Base-by-base conservation (phyloP, 2,113 vertebrate species). In the Cochlearius cochlearius region DNA sequence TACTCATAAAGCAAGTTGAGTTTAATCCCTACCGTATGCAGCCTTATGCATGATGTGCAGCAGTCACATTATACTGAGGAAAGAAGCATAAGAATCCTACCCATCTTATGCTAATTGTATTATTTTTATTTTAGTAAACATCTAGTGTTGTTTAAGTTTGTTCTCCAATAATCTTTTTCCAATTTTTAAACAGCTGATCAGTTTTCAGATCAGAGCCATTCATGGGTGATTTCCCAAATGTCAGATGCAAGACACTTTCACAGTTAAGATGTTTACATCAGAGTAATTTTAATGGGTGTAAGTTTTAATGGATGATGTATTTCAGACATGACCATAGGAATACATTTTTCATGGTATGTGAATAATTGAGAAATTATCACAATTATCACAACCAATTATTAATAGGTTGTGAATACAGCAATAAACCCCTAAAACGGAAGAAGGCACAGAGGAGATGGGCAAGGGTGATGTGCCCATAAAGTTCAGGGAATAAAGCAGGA, bases 1-100 rank as follows among this genome's bases (percentile, higher is more conserved):
- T 47, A 87, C 67, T 62, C 27, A 32, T 38, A 53, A 87, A 82
- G 32, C 10, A 83, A 76, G 1, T 5, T 20, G 15, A 73, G 9
- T 59, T 83, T 72, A 69, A 64, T 43, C 8, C 5, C 21, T 49
- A 2, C 12, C 19, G n/a, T 21, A 52, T 32, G 9, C 32, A 91
- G 15, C 22, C 23, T 47, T 22, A 56, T 1, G 2, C 0, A 3
- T 22, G 15, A 74, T 13, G 5, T 47, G 25, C 27, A 80, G 25
- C 18, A 90, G 38, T 27, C 27, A 30, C 20, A 41, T 36, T 49
- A 72, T 21, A 43, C 29, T 59, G n/a, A 86, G 62, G 78, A 92
- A 89, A 82, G 16, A 73, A 43, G 5, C 25, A 59, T 32, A 9
- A 77, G 13, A 87, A 50, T 50, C 14, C 27, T 62, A 62, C 6